Conservation (phyloP, 2,113 vertebrate species). For the Miniopterus natalensis region DNA sequence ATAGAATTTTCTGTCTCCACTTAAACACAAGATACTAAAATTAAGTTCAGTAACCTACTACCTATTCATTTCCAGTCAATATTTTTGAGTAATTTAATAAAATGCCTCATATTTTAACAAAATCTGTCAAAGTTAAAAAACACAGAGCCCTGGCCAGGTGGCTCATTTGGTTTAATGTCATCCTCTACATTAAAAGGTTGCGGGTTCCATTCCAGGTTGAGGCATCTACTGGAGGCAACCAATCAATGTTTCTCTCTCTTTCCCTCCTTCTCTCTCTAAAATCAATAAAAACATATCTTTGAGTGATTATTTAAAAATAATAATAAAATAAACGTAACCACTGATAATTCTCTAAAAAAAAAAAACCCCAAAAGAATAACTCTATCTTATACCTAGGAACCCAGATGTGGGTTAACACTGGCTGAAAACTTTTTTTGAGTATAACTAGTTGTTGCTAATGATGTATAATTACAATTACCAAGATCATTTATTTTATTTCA, state of each 20-base stretch:
- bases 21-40: slow-evolving; percentile 1
- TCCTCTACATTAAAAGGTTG: neutral
- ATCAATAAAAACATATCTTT: neutral
- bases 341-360: too few relatives aligned
- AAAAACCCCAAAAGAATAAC: neutral
- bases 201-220: neutral
- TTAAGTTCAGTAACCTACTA: neutral
- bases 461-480: neutral
- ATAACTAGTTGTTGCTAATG: neutral
- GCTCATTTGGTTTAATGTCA: neutral
- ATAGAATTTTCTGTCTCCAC: neutral
- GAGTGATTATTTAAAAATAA: neutral
- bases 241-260: neutral
- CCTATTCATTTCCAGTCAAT: neutral
- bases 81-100: neutral
- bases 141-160: neutral
- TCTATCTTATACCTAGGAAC: neutral
- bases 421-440: neutral
- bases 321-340: too few relatives aligned
- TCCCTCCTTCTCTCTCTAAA: neutral
- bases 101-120: neutral
- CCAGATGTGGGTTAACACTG: neutral
- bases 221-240: neutral
- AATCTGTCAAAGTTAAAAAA: neutral
- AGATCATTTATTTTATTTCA: neutral